Conservation (phyloP, 1,140 invertebrate species). For the Zaprionus inermis region DNA sequence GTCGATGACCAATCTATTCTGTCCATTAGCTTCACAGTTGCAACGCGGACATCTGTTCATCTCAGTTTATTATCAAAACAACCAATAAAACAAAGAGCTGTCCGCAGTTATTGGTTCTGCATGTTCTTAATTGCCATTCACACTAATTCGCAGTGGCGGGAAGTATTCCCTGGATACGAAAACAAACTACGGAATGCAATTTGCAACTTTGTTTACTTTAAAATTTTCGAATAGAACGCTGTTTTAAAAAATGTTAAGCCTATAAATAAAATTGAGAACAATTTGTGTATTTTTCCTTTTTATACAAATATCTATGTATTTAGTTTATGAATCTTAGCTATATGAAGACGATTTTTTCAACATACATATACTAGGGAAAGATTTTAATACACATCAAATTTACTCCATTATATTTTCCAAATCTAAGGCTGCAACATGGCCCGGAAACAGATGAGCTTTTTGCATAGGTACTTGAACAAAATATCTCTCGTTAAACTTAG, state of each 20-base stretch:
- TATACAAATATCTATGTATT: background rate
- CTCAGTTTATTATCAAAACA: background rate
- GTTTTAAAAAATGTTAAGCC: no score
- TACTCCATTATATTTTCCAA: constrained; percentile 55
- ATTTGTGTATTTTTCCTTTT: background rate
- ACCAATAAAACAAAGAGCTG: constrained; percentile 23
- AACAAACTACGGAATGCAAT: constrained; percentile 3
- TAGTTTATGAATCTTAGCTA: background rate
- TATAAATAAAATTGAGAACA: background rate
- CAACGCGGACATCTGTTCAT: constrained; percentile 67
- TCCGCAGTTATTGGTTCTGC: constrained; percentile 32
- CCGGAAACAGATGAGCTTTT: constrained; percentile 72
- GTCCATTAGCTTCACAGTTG: constrained; percentile 52
- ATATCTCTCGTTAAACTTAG: constrained; percentile 74
- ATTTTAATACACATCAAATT: constrained; percentile 5
- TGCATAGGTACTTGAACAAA: constrained; percentile 76
- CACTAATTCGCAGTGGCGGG: constrained; percentile 4
- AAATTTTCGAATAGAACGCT: background rate
- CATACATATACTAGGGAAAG: constrained; percentile 44
- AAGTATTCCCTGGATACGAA: constrained; percentile 16
- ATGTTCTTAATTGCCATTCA: constrained; percentile 46
- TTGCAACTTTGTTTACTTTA: background rate
- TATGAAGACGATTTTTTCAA: constrained; percentile 38
- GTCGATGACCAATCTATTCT: constrained; percentile 85
- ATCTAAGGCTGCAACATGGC: constrained; percentile 64